Base-by-base conservation (phyloP, 2,888 invertebrate species). In the Hermodice carunculata region DNA sequence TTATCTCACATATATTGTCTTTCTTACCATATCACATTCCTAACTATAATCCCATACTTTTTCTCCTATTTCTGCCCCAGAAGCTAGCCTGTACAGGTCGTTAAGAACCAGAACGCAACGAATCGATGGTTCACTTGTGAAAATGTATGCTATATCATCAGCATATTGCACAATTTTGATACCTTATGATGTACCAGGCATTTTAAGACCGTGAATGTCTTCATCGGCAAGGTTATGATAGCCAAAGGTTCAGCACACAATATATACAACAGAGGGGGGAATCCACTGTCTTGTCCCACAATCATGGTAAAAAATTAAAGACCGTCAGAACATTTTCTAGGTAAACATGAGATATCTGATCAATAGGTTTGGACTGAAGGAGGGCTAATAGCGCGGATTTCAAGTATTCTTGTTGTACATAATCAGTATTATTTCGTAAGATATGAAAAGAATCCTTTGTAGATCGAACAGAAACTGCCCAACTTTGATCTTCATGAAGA, bases 231-330 rank as follows among this genome's bases (percentile, higher is more conserved):
- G n/a, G 24, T 24, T 52, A 6, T 37, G n/a, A n/a, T 17, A 8
- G 52, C 26, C 3, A 52, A 19, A 32, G 52, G 32, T 22, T 52
- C 52, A 6, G 37, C 26, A 52, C 34, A 34, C 37, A 52, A 32
- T 24, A 52, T 26, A 52, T 52, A 52, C 17, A 52, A n/a, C 22
- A 52, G n/a, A 11, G 52, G 52, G 6, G 34, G 37, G 14, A 52
- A 19, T 11, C 52, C 52, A 22, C 52, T 37, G 1, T 37, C 52
- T n/a, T 52, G 52, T 34, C 52, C 19, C 24, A 52, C 52, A 2
- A 37, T 17, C 37, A 22, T 17, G 32, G 52, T 1, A 32, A 32
- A 32, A 52, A 52, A n/a, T 37, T 37, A 34, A 24, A 34, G 19
- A 8, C 37, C 17, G 8, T 8, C 26, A 52, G 17, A 17, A 8